Evolutionary conservation across 1,140 invertebrate species (phyloP), one percentile per base, ranked within the genome.

Genomic region (Galleria mellonella): DNA sequence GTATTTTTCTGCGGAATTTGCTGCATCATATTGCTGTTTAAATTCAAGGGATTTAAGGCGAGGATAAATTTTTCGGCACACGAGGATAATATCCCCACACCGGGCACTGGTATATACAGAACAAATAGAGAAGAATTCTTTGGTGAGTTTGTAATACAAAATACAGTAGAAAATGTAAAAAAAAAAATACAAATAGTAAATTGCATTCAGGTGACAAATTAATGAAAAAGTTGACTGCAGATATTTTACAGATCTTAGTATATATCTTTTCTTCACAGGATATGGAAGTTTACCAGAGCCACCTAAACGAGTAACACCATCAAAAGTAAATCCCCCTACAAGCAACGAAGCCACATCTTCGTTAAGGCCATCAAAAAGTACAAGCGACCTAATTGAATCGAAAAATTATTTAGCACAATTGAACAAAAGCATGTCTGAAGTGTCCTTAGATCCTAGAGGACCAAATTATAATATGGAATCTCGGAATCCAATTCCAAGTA

Each of bases 1-100:
- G 56, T 40, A 1, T 44, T 70, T 11, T 47, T 62, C 14, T 61
- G 67, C 35, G 47, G 51, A 1, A 55, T 66, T 27, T 58, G 56
- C 4, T 59, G 54, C 28, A 46, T 52, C 33, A 50, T 61, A 33
- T 57, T 72, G 50, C 85, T 87, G 64, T 57, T 87, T 0, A 67
- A 58, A 30, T 85, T 88, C 44, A 67, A 37, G 76, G 83, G 10
- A n/a, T 88, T 88, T 55, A 81, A 73, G 42, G 84, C 76, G 1
- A 77, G 74, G 9, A 55, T 88, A 2, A 73, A 79, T 12, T 65
- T 78, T 11, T 51, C 51, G 8, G 48, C 62, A 29, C 61, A 36
- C 0, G 51, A 65, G 9, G 67, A 65, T 11, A 69, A 69, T 0
- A 31, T 48, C 4, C 41, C 55, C 4, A 57, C 47, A 9, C 38